phyloP scores from a whole-genome alignment of 2,797 vertebrate genomes.

The Sus cebifrons region DNA sequence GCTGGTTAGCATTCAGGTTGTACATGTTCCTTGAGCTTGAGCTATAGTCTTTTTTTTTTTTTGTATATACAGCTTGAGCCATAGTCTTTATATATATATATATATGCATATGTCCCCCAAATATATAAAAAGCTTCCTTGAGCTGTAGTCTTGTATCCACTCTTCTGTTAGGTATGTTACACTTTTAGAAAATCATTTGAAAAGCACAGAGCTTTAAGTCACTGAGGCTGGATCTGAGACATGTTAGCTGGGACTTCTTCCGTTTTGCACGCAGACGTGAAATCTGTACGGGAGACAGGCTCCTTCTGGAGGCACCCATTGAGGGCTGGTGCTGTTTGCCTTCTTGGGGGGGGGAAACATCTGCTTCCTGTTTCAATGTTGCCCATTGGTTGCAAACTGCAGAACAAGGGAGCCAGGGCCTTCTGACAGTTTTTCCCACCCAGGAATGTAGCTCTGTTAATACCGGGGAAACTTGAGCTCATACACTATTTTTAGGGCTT shows the following conservation, averaged over 20 bases:
- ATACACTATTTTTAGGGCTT: conserved; percentile 49
- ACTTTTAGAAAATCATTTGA: neutral
- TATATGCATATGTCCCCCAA: too few species aligned
- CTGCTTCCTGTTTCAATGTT: conserved; percentile 77
- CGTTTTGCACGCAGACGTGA: conserved; percentile 66
- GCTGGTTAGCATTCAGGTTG: neutral
- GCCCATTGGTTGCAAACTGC: conserved; percentile 59
- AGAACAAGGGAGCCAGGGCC: conserved; percentile 68
- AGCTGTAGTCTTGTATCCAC: neutral
- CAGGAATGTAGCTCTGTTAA: conserved; percentile 52
- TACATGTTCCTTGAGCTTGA: neutral
- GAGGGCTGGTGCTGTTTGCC: conserved; percentile 65
- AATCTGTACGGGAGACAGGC: conserved; percentile 43
- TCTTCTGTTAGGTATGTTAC: neutral
- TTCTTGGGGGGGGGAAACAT: conserved; percentile 72
- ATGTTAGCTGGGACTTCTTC: neutral
- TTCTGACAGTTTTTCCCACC: conserved; percentile 43
- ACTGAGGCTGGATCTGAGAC: conserved; percentile 21
- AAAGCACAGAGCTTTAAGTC: neutral
- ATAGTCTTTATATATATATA: too few species aligned
- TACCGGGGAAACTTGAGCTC: conserved; percentile 64
- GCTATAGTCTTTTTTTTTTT: neutral
- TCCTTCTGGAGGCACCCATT: conserved; percentile 71
- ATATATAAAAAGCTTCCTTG: neutral
- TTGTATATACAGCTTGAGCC: too few species aligned